Conservation (phyloP, 2,888 invertebrate genomes). For the Leptinotarsa rubiginosa region DNA sequence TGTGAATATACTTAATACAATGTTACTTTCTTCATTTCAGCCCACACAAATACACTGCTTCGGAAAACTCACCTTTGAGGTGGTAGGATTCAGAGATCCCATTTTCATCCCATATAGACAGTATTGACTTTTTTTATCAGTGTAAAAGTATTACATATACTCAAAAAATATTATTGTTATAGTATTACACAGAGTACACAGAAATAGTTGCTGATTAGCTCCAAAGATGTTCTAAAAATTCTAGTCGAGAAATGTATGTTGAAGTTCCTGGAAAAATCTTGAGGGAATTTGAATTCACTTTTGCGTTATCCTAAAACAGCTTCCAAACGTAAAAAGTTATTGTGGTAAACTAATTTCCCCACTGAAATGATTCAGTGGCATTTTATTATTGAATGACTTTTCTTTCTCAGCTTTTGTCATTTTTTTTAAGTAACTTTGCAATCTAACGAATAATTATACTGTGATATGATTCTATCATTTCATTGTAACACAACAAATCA, state of each 20-base stretch:
- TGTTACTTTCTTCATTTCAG: constrained; percentile 52
- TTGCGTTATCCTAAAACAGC: no score
- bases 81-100: constrained; percentile 42
- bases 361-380: no score
- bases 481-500: not conserved
- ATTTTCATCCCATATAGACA: not conserved
- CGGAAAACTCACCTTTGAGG: constrained; percentile 52
- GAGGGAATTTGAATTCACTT: not conserved
- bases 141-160: not conserved
- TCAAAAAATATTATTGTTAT: no score
- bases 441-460: not conserved
- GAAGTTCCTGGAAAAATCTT: not conserved
- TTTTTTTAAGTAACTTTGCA: not conserved
- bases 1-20: no score
- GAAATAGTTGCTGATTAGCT: no score
- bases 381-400: no score
- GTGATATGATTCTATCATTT: not conserved
- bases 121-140: not conserved
- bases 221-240: no score
- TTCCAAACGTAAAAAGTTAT: no score
- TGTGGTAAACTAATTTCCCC: no score
- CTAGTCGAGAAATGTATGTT: no score
- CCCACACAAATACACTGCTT: constrained; percentile 55
- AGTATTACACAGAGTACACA: no score
- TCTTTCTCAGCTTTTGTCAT: no score